A percentile compares a stretch with the other conserved stretches of the same genome.
These are phyloP conservation scores for Chromobotia macracanthus DNA, from an alignment of 2,797 vertebrate species.

Conservation along the genomic window DNA sequence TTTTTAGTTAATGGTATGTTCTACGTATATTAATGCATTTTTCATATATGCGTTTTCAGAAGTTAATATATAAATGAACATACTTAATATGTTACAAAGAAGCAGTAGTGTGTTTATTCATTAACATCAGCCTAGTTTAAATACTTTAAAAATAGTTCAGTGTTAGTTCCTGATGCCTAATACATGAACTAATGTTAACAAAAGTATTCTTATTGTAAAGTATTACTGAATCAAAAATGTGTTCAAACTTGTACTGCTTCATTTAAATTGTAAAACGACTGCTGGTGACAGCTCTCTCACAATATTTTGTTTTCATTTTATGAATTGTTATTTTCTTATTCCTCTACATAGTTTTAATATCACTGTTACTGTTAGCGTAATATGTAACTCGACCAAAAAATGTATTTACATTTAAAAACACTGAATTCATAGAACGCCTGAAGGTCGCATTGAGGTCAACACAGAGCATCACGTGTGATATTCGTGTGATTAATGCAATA, in stretches of 20 bases:
- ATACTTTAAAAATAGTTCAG: not conserved
- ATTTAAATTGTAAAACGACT: not conserved
- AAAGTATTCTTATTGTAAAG: not conserved
- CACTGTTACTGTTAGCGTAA: slow-evolving; percentile 17
- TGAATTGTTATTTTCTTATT: not conserved
- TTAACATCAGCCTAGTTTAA: not conserved
- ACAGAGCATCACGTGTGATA: not conserved
- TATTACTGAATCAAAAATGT: not conserved
- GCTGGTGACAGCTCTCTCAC: not conserved
- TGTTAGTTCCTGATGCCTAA: not conserved
- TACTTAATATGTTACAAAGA: too few relatives aligned
- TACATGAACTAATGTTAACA: too few relatives aligned
- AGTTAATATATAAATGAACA: not conserved
- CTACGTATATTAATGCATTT: not conserved
- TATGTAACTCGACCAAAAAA: slow-evolving; percentile 25
- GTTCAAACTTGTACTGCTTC: too few relatives aligned
- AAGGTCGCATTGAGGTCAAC: not conserved
- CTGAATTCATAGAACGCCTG: slow-evolving; percentile 19
- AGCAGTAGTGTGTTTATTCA: not conserved
- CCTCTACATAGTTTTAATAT: not conserved
- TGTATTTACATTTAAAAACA: slow-evolving; percentile 41
- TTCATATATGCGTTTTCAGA: too few relatives aligned
- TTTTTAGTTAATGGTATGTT: not conserved
- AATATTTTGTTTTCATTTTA: slow-evolving; percentile 2
- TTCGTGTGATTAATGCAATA: slow-evolving; percentile 16